Evolutionary conservation across 2,113 vertebrate species (phyloP).

Genomic region (Atlantisia rogersi): DNA sequence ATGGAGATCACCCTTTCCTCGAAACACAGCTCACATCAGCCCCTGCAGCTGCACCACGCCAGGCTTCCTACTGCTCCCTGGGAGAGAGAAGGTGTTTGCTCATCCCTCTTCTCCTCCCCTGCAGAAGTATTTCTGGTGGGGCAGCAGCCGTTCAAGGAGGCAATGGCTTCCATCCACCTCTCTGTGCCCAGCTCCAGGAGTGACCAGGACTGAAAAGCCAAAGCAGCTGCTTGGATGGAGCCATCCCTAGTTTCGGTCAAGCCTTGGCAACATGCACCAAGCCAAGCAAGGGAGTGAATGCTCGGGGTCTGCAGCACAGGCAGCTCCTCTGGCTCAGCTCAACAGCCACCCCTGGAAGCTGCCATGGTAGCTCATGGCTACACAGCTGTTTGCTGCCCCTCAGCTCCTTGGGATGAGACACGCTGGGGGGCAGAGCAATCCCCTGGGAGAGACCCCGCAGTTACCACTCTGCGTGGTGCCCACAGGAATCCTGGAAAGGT

Average conservation of each 20-base stretch:
- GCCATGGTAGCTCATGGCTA: neutral
- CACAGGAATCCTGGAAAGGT: fast-evolving
- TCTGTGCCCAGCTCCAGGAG: fast-evolving
- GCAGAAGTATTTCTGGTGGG: too few species aligned
- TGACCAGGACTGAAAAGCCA: neutral
- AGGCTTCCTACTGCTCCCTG: fast-evolving
- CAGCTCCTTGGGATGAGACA: neutral
- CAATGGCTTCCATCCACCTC: fast-evolving
- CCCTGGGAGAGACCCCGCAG: fast-evolving
- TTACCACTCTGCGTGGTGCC: fast-evolving
- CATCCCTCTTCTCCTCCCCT: neutral
- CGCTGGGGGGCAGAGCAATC: neutral
- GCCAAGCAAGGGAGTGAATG: fast-evolving
- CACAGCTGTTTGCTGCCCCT: neutral
- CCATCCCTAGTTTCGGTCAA: fast-evolving
- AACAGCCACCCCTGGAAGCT: neutral
- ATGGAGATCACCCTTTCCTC: fast-evolving
- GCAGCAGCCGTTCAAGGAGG: neutral
- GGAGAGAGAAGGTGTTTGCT: neutral
- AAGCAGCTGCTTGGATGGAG: neutral
- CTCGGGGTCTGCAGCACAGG: neutral
- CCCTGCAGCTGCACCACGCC: neutral
- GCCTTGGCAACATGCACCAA: neutral
- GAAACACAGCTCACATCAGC: neutral
- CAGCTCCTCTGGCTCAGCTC: neutral